Percentiles rank a stretch among this genome's conserved stretches.
phyloP scores from a whole-genome alignment of 2,797 vertebrate genomes.

The Chaenodraco wilsoni region DNA sequence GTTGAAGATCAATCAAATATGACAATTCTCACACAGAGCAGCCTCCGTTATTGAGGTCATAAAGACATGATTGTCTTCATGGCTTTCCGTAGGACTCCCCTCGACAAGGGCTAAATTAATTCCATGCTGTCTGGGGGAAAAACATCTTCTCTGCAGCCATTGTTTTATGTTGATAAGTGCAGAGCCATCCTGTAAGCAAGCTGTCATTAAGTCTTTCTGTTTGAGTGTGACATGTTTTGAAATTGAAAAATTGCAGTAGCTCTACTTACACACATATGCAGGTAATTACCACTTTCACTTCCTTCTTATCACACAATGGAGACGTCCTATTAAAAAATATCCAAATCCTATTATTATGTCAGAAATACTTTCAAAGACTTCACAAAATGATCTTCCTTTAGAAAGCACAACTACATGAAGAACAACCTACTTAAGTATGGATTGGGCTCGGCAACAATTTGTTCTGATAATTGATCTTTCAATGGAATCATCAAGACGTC shows the following conservation, averaged over 20 bases:
- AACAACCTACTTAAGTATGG: neutral
- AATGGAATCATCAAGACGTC: no score
- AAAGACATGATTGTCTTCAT: conserved; percentile 36
- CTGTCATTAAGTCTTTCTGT: conserved; percentile 24
- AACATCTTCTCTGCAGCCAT: conserved; percentile 10
- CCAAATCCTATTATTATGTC: neutral
- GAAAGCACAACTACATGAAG: neutral
- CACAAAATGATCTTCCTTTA: neutral
- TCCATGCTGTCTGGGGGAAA: neutral
- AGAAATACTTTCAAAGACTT: neutral
- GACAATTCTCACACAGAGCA: neutral
- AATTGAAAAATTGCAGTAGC: conserved; percentile 37
- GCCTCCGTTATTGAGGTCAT: conserved; percentile 11
- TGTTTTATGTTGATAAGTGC: conserved; percentile 21
- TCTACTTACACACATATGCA: neutral
- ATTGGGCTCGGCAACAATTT: no score
- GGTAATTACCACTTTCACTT: neutral
- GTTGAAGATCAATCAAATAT: conserved; percentile 24
- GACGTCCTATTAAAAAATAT: neutral
- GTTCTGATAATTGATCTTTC: no score
- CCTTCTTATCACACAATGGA: no score
- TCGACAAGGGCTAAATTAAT: conserved; percentile 30
- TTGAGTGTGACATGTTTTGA: conserved; percentile 62
- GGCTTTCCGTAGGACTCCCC: conserved; percentile 13
- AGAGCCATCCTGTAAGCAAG: neutral